Conservation (phyloP, 1,140 invertebrate species). For the Cardiocondyla obscurior region DNA sequence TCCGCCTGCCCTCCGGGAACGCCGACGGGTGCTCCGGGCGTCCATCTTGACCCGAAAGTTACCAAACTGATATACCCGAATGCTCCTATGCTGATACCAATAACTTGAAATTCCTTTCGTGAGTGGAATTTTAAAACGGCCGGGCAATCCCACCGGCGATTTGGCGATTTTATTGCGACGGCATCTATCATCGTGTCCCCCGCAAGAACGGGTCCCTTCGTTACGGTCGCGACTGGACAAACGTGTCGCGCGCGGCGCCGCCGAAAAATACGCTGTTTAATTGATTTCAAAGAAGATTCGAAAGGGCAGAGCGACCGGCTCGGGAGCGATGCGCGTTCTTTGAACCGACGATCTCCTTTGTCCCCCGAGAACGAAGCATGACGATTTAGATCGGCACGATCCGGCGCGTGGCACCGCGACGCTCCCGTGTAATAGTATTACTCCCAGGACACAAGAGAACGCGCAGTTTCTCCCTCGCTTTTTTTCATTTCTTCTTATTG, state of each 20-base stretch:
- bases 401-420: constrained; percentile 70
- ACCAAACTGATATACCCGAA: constrained; percentile 52
- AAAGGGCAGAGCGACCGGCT: not conserved
- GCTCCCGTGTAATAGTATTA: constrained; percentile 65
- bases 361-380: constrained; percentile 14
- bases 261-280: constrained; percentile 10
- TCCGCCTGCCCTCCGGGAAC: constrained; percentile 13
- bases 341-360: not conserved
- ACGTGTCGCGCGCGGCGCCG: not conserved
- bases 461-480: not conserved
- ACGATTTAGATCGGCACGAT: constrained; percentile 53
- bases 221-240: not conserved
- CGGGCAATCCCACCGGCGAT: constrained; percentile 36
- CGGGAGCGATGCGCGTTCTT: not conserved
- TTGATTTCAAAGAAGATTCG: constrained; percentile 14
- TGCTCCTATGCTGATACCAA: constrained; percentile 57
- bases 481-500: constrained; percentile 29
- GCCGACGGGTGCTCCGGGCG: constrained; percentile 35
- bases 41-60: constrained; percentile 55
- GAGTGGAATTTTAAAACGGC: constrained; percentile 44
- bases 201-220: not conserved
- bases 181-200: constrained; percentile 32
- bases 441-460: constrained; percentile 24
- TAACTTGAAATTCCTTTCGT: constrained; percentile 56
- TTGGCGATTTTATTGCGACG: constrained; percentile 48